phyloP scores from a whole-genome alignment of 2,797 vertebrate species.

The Intellagama lesueurii region DNA sequence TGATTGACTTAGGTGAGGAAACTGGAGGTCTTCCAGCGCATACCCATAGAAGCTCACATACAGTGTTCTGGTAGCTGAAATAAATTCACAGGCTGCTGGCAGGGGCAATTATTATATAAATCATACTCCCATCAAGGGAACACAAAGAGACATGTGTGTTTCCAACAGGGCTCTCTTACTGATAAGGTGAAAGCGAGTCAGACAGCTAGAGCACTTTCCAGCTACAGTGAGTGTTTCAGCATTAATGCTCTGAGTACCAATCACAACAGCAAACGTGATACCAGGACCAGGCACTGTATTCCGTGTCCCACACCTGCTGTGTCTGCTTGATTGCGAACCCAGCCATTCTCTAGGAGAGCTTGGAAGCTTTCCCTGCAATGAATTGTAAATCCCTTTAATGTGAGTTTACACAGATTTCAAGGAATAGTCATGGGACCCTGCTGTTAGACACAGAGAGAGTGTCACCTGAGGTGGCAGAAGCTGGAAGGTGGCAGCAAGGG shows the following conservation, averaged over 20 bases:
- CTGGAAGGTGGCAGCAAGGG: too few species aligned
- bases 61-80: conserved; percentile 19
- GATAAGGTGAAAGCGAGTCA: conserved; percentile 26
- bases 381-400: not conserved
- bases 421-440: not conserved
- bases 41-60: not conserved
- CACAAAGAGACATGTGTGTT: conserved; percentile 30
- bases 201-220: conserved; percentile 14
- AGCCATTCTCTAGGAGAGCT: not conserved
- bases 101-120: conserved; percentile 9
- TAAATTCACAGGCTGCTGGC: not conserved
- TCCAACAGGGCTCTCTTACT: conserved; percentile 29
- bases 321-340: conserved; percentile 15
- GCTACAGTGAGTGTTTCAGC: conserved; percentile 24
- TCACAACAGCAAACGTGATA: conserved; percentile 21
- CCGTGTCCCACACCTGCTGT: not conserved
- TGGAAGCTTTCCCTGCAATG: not conserved
- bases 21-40: fast-evolving
- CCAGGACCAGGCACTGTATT: not conserved
- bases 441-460: not conserved
- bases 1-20: not conserved
- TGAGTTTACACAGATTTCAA: not conserved
- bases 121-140: not conserved
- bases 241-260: not conserved
- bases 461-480: too few species aligned